phyloP scores from a whole-genome alignment of 2,888 invertebrate genomes.

The Dynastes maya region DNA sequence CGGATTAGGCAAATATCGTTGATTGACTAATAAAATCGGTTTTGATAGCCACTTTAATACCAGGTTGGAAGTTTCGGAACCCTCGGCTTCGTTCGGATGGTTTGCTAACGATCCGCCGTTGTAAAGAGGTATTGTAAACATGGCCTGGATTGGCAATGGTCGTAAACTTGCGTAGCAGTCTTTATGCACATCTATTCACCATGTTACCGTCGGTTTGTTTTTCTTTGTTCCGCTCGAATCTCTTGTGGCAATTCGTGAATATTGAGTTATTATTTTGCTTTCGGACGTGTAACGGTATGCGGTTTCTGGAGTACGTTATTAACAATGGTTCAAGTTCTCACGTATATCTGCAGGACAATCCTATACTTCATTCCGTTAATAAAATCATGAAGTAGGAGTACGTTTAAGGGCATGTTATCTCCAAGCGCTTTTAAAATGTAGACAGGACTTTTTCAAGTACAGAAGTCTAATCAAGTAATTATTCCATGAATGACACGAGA shows the following conservation, averaged over 20 bases:
- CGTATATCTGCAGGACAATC: background rate
- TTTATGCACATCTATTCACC: conserved; percentile 17
- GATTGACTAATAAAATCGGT: conserved; percentile 55
- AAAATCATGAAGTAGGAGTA: no score
- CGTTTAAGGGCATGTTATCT: no score
- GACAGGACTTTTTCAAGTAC: no score
- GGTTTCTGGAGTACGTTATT: conserved; percentile 20
- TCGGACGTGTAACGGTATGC: conserved; percentile 25
- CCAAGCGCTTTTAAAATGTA: no score
- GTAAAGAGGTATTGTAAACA: conserved; percentile 58
- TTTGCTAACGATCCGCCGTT: conserved; percentile 60
- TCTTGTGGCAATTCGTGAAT: conserved; percentile 14
- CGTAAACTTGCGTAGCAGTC: conserved; percentile 52
- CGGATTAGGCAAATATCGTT: conserved; percentile 38
- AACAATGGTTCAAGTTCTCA: background rate
- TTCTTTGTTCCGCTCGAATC: background rate
- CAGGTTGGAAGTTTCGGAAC: conserved; percentile 13
- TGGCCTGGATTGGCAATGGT: conserved; percentile 54
- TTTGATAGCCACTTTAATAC: conserved; percentile 63
- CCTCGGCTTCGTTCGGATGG: conserved; percentile 57
- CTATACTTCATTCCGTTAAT: background rate
- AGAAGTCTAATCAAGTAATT: no score
- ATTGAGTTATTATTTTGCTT: conserved; percentile 32
- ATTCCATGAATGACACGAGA: no score
- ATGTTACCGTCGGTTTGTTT: background rate